These are phyloP conservation scores for Takifugu ocellatus DNA, from an alignment of 2,797 vertebrate species.

Conservation along the genomic window DNA sequence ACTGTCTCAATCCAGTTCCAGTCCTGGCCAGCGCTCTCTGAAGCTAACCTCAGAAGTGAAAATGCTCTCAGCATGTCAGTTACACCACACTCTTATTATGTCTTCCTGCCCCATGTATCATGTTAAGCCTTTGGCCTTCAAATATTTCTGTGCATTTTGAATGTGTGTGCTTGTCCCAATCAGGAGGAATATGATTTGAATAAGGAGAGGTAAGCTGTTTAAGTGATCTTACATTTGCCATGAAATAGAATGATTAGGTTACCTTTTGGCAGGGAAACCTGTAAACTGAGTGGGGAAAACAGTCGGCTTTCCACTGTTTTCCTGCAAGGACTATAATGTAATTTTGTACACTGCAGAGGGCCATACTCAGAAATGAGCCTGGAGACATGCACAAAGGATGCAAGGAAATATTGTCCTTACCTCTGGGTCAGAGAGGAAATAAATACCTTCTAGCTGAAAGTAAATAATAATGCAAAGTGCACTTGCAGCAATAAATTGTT, in stretches of 20 bases:
- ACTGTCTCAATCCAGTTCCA: conserved; percentile 28
- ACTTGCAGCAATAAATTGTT: not conserved
- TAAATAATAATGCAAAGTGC: conserved; percentile 52
- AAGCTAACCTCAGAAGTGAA: conserved; percentile 55
- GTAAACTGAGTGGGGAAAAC: conserved; percentile 61
- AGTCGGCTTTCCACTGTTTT: conserved; percentile 52
- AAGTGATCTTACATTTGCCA: conserved; percentile 76
- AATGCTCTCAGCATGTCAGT: conserved; percentile 55
- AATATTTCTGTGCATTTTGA: conserved; percentile 47
- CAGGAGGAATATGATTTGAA: conserved; percentile 71
- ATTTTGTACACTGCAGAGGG: conserved; percentile 68
- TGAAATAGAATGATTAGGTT: conserved; percentile 76
- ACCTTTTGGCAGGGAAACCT: conserved; percentile 56
- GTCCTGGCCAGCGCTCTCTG: conserved; percentile 31
- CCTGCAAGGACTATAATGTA: conserved; percentile 59
- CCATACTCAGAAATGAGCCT: conserved; percentile 55
- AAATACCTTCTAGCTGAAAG: conserved; percentile 53
- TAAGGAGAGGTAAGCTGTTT: conserved; percentile 73
- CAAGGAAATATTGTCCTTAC: conserved; percentile 33
- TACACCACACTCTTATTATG: conserved; percentile 46
- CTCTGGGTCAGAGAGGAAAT: conserved; percentile 48
- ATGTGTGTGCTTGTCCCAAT: conserved; percentile 55
- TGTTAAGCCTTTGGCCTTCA: conserved; percentile 60
- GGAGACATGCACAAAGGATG: conserved; percentile 49
- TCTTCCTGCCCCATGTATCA: conserved; percentile 55